Evolutionary conservation across 2,797 vertebrate genomes (phyloP).

Genomic region (Syngnathus acus): DNA sequence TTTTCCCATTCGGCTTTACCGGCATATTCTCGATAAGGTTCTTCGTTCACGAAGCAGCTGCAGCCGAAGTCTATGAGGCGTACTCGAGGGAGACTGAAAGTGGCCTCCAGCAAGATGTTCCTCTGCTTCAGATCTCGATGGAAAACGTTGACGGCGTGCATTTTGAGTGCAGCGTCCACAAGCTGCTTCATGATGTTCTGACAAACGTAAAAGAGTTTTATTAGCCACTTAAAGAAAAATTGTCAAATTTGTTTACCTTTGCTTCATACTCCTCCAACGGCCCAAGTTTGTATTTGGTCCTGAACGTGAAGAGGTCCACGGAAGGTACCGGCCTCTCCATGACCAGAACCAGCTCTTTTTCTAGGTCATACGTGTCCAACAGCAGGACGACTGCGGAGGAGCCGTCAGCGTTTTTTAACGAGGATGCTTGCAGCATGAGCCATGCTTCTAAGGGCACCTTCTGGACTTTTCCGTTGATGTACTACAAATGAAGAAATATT

Average conservation of each 20-base stretch:
- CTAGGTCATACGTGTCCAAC: conserved; percentile 8
- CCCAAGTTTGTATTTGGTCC: conserved; percentile 3
- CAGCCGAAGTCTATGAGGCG: conserved; percentile 8
- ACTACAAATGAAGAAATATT: neutral
- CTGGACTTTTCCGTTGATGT: conserved; percentile 6
- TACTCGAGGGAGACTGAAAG: neutral
- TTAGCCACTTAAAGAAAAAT: neutral
- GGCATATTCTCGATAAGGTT: conserved; percentile 2
- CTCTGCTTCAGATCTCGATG: conserved; percentile 8
- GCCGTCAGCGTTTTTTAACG: neutral
- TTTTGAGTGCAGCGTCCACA: conserved; percentile 4
- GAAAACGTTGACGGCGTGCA: conserved; percentile 6
- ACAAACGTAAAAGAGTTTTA: neutral
- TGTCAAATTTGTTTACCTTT: neutral
- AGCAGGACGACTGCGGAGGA: neutral
- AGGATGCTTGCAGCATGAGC: conserved; percentile 7
- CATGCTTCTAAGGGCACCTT: conserved; percentile 5
- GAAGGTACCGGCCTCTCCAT: conserved; percentile 3
- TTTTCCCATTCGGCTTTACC: neutral
- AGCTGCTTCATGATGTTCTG: conserved; percentile 8
- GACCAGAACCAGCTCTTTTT: conserved; percentile 4
- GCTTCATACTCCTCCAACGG: conserved; percentile 4
- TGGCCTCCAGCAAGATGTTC: conserved; percentile 5
- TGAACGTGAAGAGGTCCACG: conserved; percentile 1
- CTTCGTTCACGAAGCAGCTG: conserved; percentile 10